These are phyloP conservation scores for Anthoscopus minutus DNA, from an alignment of 2,113 vertebrate species.

Conservation along the genomic window DNA sequence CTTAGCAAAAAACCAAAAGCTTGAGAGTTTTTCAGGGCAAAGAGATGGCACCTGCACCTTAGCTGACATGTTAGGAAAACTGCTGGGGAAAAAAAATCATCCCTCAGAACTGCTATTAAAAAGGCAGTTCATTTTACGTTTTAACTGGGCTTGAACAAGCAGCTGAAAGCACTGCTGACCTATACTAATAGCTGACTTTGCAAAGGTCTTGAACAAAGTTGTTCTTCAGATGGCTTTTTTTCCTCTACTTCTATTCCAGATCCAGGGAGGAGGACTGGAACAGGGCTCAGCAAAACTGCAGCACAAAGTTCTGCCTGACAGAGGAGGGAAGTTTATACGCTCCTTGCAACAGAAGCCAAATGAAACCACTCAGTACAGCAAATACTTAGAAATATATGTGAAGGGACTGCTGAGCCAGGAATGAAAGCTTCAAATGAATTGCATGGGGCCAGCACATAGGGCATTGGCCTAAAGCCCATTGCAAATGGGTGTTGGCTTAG, in stretches of 20 bases:
- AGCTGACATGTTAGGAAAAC: not conserved
- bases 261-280: not conserved
- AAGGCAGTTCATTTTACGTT: not conserved
- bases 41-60: not conserved
- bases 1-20: not conserved
- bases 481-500: constrained; percentile 31
- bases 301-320: constrained; percentile 5
- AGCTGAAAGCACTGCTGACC: constrained; percentile 1
- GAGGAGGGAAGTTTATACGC: not conserved
- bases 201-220: constrained; percentile 6
- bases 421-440: constrained; percentile 48
- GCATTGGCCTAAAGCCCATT: constrained; percentile 44
- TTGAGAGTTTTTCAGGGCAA: not conserved
- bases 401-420: constrained; percentile 35
- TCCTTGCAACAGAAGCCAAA: constrained; percentile 46
- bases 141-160: not conserved
- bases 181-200: constrained; percentile 8
- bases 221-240: constrained; percentile 4
- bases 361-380: constrained; percentile 19
- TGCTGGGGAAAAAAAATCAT: not conserved
- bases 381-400: not conserved
- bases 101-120: not conserved
- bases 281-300: constrained; percentile 8
- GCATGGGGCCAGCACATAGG: constrained; percentile 34
- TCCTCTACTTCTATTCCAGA: not conserved